phyloP scores from a whole-genome alignment of 2,888 invertebrate species.

The Darwinula stevensoni region DNA sequence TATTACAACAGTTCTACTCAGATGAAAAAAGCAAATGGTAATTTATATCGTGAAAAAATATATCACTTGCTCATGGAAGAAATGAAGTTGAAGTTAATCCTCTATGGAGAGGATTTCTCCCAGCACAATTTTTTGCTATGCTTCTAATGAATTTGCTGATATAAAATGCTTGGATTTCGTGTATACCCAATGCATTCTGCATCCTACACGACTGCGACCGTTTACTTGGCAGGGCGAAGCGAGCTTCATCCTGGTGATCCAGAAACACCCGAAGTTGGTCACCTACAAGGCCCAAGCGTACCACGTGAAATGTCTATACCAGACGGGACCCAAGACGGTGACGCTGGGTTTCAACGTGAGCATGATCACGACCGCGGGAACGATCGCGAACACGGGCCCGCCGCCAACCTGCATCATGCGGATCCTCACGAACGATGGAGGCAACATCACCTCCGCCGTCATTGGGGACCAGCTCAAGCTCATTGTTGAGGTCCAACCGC shows the following conservation, averaged over 20 bases:
- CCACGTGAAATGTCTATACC: slow-evolving; percentile 80
- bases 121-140: too few species aligned
- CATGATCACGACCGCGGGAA: slow-evolving; percentile 78
- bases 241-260: slow-evolving; percentile 73
- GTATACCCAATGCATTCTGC: too few species aligned
- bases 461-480: slow-evolving; percentile 66
- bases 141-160: too few species aligned
- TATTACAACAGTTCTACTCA: too few species aligned
- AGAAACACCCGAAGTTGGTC: slow-evolving; percentile 79
- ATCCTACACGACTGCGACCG: too few species aligned
- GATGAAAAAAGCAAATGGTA: too few species aligned
- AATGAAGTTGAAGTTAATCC: neutral
- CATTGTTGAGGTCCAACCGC: slow-evolving; percentile 51
- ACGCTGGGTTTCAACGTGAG: slow-evolving; percentile 79
- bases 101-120: neutral
- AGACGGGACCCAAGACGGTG: slow-evolving; percentile 72
- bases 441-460: slow-evolving; percentile 65
- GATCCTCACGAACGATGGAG: slow-evolving; percentile 55
- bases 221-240: slow-evolving; percentile 66
- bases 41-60: too few species aligned
- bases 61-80: too few species aligned
- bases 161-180: too few species aligned
- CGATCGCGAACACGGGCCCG: slow-evolving; percentile 78
- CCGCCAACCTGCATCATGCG: slow-evolving; percentile 76
- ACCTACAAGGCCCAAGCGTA: slow-evolving; percentile 85